Base-by-base conservation (phyloP, 92 coral and sea anemone species). In the Montipora capitata region DNA sequence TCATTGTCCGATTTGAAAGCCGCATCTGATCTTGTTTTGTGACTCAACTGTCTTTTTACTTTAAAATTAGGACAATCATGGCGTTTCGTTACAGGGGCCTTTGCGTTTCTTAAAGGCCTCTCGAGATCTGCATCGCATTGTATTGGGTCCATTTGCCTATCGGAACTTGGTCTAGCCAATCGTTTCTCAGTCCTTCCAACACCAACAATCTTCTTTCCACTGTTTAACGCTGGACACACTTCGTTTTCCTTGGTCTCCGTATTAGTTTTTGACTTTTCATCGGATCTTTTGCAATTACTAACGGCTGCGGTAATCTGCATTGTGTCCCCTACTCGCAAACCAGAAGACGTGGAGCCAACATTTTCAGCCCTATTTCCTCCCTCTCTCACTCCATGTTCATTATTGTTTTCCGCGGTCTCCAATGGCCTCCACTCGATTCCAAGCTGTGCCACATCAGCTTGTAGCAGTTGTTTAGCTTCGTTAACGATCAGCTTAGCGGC, bases 341-440 rank as follows among this genome's bases (percentile, higher is more conserved):
- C 52, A 5, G 44, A 0, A 15, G 52, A 8, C 12, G 40, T 43
- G 4, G 84, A 12, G 52, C 71, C 63, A 6, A 40, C 59, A 13
- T 64, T 48, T 40, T 42, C 14, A 38, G n/a, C 3, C 10, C 18
- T 14, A 43, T 10, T 72, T 42, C 14, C 12, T 17, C 42, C 62
- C 0, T 13, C 9, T 73, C 2, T 51, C 12, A n/a, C n/a, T 8
- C 57, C 62, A 1, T 1, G 77, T 39, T 48, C 65, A 56, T 14
- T 67, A 81, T 20, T 7, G 18, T 58, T 76, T 7, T 57, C 79
- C 14, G 12, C 66, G 12, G 35, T 40, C 49, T 77, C 93, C 16
- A 95, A 81, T 10, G 95, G 93, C 56, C 86, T 94, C 99, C 99
- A 98, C 15, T 89, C 76, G 40, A 96, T 89, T 20, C 99, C 99